These are phyloP conservation scores for Gymnoscopelus microlampas DNA, from an alignment of 2,797 vertebrate species.

Conservation along the genomic window DNA sequence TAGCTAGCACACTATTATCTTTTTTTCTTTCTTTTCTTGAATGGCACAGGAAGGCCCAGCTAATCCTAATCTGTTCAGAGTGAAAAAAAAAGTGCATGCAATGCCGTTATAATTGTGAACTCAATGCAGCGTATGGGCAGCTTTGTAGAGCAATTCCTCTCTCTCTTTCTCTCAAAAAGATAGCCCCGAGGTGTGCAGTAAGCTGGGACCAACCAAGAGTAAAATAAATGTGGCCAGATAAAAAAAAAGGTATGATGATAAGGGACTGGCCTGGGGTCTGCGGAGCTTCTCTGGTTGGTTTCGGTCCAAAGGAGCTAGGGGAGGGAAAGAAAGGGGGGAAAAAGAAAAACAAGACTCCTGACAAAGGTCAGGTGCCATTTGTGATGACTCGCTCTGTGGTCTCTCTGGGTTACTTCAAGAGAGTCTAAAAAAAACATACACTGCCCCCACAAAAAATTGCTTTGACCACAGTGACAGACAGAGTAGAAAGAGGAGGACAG, in stretches of 20 bases:
- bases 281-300: not conserved
- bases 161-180: not conserved
- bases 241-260: not conserved
- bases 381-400: conserved; percentile 54
- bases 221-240: not conserved
- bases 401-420: not conserved
- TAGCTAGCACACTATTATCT: too few species aligned
- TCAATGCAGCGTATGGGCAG: conserved; percentile 25
- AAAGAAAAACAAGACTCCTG: conserved; percentile 22
- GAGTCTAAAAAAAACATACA: not conserved
- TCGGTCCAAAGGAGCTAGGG: not conserved
- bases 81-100: not conserved
- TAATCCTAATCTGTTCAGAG: conserved; percentile 10
- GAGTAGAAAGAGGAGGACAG: not conserved
- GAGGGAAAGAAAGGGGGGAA: too few species aligned
- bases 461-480: not conserved
- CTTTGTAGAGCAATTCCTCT: conserved; percentile 24
- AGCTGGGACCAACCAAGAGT: not conserved
- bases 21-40: not conserved
- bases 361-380: conserved; percentile 43
- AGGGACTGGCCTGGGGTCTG: not conserved
- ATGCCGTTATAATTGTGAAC: conserved; percentile 21
- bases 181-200: not conserved
- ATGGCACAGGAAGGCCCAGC: conserved; percentile 6
- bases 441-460: not conserved